Evolutionary conservation across 2,797 vertebrate genomes (phyloP).

Genomic region (Megalops cyprinoides): DNA sequence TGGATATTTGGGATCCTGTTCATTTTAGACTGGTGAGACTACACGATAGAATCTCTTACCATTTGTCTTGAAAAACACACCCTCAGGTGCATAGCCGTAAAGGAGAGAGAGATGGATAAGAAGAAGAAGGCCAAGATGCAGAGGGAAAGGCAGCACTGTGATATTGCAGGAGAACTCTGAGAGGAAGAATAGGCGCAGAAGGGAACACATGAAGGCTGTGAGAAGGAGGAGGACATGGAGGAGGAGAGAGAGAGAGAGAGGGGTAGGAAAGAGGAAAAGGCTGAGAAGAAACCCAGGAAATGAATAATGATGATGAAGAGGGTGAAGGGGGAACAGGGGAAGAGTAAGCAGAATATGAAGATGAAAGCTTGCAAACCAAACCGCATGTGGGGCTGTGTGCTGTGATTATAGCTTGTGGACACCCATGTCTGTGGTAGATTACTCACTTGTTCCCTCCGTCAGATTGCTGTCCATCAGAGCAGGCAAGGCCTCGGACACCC

Average conservation of each 20-base stretch:
- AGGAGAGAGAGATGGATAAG: neutral
- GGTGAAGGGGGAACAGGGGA: neutral
- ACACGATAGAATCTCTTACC: neutral
- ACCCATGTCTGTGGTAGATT: neutral
- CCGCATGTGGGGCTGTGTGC: constrained; percentile 33
- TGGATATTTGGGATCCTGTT: neutral
- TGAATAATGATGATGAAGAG: constrained; percentile 24
- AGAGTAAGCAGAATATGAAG: neutral
- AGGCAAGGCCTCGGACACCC: neutral
- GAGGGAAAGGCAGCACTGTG: neutral
- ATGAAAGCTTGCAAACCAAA: constrained; percentile 33
- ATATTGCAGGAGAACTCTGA: neutral
- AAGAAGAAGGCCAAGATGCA: neutral
- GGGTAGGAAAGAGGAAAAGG: constrained; percentile 52
- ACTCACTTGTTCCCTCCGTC: constrained; percentile 61
- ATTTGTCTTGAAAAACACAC: neutral
- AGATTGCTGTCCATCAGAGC: constrained; percentile 42
- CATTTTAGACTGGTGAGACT: neutral
- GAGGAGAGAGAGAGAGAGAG: neutral
- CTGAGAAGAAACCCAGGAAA: constrained; percentile 41
- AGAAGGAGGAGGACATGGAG: neutral
- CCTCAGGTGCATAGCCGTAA: neutral
- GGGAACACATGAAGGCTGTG: neutral
- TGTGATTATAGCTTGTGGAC: neutral
- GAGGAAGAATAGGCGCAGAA: neutral